A percentile compares a stretch with the other conserved stretches of the same genome.
Evolutionary conservation across 2,888 invertebrate genomes (phyloP).

Genomic region (Platycnemis pennipes): DNA sequence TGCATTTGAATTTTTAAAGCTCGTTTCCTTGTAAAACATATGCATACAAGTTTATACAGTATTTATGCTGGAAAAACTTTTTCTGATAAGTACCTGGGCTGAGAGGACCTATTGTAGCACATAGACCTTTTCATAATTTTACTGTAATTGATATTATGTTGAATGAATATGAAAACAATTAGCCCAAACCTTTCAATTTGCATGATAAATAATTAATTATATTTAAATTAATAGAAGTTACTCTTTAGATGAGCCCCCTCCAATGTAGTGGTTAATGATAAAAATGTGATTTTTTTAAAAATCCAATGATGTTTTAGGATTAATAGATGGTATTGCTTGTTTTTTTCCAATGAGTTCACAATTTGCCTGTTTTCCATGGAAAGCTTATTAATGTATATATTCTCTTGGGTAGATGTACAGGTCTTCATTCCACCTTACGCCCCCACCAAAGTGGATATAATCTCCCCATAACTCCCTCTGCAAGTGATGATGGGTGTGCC

Average conservation of each 20-base stretch:
- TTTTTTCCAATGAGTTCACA: conserved; percentile 56
- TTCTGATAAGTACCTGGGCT: neutral
- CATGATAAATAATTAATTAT: conserved; percentile 43
- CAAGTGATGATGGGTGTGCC: conserved; percentile 43
- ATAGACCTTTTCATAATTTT: conserved; percentile 18
- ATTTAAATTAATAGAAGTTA: conserved; percentile 48
- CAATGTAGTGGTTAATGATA: conserved; percentile 41
- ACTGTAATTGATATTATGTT: conserved; percentile 12
- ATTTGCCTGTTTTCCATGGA: conserved; percentile 48
- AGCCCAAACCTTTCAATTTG: conserved; percentile 28
- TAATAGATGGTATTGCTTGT: conserved; percentile 66
- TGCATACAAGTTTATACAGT: too few species aligned
- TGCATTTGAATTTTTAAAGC: neutral
- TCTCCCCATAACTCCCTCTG: conserved; percentile 23
- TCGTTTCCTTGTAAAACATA: neutral
- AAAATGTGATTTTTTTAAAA: conserved; percentile 54
- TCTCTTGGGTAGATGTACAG: conserved; percentile 68
- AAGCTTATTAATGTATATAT: conserved; percentile 66
- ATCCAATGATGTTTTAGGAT: conserved; percentile 42
- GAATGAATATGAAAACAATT: conserved; percentile 34
- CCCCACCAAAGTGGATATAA: conserved; percentile 62
- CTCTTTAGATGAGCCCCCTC: conserved; percentile 37
- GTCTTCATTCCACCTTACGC: conserved; percentile 38
- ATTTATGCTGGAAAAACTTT: neutral
- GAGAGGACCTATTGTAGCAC: conserved; percentile 24